phyloP scores from a whole-genome alignment of 2,888 invertebrate species.

The Eurois occulta region DNA sequence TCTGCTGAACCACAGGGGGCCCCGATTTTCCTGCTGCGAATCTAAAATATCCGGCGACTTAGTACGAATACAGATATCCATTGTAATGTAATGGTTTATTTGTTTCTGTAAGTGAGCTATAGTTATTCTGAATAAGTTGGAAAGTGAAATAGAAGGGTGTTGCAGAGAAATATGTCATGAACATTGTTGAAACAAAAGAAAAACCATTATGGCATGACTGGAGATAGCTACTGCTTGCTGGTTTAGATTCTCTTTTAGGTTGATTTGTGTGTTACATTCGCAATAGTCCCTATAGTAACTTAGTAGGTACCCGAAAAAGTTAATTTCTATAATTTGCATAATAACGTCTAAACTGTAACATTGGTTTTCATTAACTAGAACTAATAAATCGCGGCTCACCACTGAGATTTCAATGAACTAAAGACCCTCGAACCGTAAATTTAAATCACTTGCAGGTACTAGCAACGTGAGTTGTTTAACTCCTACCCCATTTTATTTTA shows the following conservation, averaged over 20 bases:
- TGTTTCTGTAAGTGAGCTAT: constrained; percentile 43
- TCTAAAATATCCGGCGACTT: constrained; percentile 71
- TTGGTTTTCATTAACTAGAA: constrained; percentile 58
- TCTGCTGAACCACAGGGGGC: constrained; percentile 78
- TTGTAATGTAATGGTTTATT: constrained; percentile 58
- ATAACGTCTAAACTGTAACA: constrained; percentile 26
- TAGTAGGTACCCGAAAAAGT: background rate
- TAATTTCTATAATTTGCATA: constrained; percentile 2
- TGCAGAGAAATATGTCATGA: background rate
- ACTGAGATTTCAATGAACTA: constrained; percentile 63
- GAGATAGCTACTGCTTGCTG: background rate
- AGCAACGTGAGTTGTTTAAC: constrained; percentile 66
- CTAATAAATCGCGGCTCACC: constrained; percentile 55
- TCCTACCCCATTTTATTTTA: constrained; percentile 80
- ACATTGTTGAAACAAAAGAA: background rate
- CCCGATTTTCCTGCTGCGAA: constrained; percentile 67
- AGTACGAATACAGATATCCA: constrained; percentile 63
- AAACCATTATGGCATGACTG: background rate
- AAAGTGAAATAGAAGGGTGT: constrained; percentile 6
- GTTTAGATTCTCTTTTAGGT: background rate
- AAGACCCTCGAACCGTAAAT: constrained; percentile 60
- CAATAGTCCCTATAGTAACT: too few species aligned
- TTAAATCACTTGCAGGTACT: constrained; percentile 73
- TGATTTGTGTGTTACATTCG: too few species aligned
- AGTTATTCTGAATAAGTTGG: constrained; percentile 20